Percentiles rank a stretch among this genome's conserved stretches.
Conservation (phyloP, 2,113 vertebrate species). For the Tupaia chinensis region DNA sequence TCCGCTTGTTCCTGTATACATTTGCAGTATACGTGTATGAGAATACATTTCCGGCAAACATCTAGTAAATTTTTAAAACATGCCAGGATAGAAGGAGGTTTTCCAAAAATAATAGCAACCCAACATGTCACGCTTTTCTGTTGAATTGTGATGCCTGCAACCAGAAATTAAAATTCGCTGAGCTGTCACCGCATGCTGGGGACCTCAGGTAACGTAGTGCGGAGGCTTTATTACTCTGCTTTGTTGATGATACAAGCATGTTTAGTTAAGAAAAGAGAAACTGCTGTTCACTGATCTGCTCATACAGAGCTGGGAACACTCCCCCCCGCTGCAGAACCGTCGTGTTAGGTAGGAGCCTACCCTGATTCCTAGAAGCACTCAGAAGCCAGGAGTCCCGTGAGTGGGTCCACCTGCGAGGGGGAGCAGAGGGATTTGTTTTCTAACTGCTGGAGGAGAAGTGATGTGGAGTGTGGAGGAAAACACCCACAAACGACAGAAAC, state of each 20-base stretch:
- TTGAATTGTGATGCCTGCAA: neutral
- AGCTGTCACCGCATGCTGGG: neutral
- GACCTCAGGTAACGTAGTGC: neutral
- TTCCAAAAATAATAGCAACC: slow-evolving; percentile 12
- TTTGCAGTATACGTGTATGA: slow-evolving; percentile 9
- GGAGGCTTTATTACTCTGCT: neutral
- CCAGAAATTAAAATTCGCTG: neutral
- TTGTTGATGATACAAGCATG: neutral
- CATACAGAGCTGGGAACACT: neutral
- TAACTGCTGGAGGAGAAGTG: neutral
- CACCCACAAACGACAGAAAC: neutral
- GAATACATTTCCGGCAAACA: slow-evolving; percentile 4
- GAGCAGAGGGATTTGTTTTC: neutral
- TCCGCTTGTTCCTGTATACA: neutral
- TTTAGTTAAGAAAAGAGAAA: neutral
- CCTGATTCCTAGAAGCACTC: neutral
- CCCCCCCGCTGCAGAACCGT: neutral
- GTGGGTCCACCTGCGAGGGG: neutral
- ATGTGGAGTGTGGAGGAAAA: neutral
- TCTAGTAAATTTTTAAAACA: neutral
- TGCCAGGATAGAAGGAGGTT: neutral
- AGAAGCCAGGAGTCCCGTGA: neutral
- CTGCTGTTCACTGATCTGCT: neutral
- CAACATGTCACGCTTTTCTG: neutral
- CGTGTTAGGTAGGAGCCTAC: neutral